phyloP scores from a whole-genome alignment of 2,113 vertebrate genomes.

The Glaucomys volans region DNA sequence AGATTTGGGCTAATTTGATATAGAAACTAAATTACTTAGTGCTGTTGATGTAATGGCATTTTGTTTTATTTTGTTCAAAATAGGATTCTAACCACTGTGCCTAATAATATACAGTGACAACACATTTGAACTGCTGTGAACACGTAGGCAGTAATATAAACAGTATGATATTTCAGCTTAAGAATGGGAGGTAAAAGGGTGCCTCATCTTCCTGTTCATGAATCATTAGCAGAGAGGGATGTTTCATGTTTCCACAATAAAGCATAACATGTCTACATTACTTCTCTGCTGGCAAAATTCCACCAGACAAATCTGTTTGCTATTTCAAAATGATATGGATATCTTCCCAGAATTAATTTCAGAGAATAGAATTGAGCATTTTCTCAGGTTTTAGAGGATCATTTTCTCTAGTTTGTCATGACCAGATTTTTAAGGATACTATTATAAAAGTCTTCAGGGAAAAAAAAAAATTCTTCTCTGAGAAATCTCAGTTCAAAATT shows the following conservation, averaged over 20 bases:
- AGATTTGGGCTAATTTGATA: neutral
- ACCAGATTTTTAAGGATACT: constrained; percentile 79
- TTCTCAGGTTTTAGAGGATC: constrained; percentile 77
- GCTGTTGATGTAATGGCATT: neutral
- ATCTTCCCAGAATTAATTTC: constrained; percentile 74
- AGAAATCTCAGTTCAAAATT: constrained; percentile 81
- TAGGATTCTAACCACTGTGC: neutral
- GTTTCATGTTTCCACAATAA: constrained; percentile 59
- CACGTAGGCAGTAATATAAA: neutral
- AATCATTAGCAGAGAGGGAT: constrained; percentile 12
- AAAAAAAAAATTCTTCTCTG: constrained; percentile 57
- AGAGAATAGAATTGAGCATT: constrained; percentile 75
- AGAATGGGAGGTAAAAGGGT: neutral
- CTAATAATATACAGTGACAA: neutral
- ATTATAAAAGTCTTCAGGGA: constrained; percentile 79
- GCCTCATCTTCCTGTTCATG: neutral
- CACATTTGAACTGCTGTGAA: neutral
- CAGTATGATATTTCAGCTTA: neutral
- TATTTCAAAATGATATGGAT: constrained; percentile 77
- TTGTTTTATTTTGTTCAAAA: neutral
- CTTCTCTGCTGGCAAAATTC: constrained; percentile 73
- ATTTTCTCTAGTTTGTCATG: constrained; percentile 83
- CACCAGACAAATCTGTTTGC: constrained; percentile 78
- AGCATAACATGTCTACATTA: constrained; percentile 59
- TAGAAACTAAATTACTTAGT: neutral